These are phyloP conservation scores for Polypedilum vanderplanki DNA, from an alignment of 1,140 invertebrate genomes.

Conservation along the genomic window DNA sequence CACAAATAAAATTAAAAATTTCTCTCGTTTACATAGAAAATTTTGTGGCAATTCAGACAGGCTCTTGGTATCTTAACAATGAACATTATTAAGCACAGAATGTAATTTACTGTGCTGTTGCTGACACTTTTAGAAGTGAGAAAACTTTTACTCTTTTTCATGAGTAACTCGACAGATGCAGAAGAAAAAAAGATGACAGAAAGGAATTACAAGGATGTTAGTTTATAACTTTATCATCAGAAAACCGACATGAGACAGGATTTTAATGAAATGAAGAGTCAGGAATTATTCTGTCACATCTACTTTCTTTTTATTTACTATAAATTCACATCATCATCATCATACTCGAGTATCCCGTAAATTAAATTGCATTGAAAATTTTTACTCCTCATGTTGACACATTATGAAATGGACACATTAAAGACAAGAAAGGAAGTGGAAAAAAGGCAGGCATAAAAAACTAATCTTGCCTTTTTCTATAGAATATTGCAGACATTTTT, in stretches of 20 bases:
- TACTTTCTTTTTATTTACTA: too few relatives aligned
- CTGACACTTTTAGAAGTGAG: not conserved
- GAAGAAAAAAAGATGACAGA: conserved; percentile 14
- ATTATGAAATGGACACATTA: conserved; percentile 26
- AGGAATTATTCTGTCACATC: not conserved
- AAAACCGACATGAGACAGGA: not conserved
- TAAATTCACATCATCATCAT: too few relatives aligned
- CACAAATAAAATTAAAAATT: too few relatives aligned
- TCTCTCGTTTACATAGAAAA: not conserved
- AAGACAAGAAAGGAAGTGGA: not conserved
- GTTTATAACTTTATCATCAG: conserved; percentile 22
- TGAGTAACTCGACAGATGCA: not conserved
- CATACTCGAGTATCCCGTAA: too few relatives aligned
- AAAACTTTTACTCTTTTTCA: too few relatives aligned
- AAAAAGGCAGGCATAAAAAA: not conserved
- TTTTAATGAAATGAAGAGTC: conserved; percentile 26
- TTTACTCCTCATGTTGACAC: conserved; percentile 5
- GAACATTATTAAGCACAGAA: not conserved
- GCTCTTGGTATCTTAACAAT: not conserved
- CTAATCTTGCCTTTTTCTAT: not conserved
- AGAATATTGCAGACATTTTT: not conserved
- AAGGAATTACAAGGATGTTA: conserved; percentile 27
- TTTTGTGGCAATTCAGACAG: not conserved
- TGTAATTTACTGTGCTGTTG: conserved; percentile 15
- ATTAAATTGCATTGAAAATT: not conserved